A percentile compares a stretch with the other conserved stretches of the same genome.
Evolutionary conservation across 2,113 vertebrate species (phyloP).

Genomic region (Pycnonotus jocosus): DNA sequence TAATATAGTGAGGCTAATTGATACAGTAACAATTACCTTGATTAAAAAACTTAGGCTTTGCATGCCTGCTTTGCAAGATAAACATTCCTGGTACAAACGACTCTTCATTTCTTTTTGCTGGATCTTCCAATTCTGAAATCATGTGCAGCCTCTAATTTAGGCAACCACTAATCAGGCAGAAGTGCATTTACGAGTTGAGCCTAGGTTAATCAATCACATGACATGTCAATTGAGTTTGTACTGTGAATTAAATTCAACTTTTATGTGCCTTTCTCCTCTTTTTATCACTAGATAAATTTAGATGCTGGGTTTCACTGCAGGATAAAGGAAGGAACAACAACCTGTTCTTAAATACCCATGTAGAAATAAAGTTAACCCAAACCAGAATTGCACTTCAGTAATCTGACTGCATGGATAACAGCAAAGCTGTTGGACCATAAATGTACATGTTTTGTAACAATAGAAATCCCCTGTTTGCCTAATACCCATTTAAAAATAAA

Average conservation of each 20-base stretch:
- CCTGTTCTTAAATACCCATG: neutral
- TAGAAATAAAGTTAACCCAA: neutral
- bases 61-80: neutral
- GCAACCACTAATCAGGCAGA: neutral
- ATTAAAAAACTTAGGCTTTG: neutral
- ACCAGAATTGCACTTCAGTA: neutral
- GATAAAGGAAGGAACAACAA: neutral
- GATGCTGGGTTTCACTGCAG: neutral
- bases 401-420: neutral
- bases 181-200: neutral
- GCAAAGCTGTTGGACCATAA: neutral
- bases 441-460: neutral
- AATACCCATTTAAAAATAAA: neutral
- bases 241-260: neutral
- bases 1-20: neutral
- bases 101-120: neutral
- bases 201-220: neutral
- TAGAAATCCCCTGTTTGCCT: neutral
- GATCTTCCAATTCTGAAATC: neutral
- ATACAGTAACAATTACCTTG: neutral
- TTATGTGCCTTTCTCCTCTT: neutral
- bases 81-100: neutral
- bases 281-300: neutral
- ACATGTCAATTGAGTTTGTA: neutral
- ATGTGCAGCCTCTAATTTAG: neutral